These are phyloP conservation scores for Brenthis daphne DNA, from an alignment of 2,888 invertebrate genomes.

Conservation along the genomic window DNA sequence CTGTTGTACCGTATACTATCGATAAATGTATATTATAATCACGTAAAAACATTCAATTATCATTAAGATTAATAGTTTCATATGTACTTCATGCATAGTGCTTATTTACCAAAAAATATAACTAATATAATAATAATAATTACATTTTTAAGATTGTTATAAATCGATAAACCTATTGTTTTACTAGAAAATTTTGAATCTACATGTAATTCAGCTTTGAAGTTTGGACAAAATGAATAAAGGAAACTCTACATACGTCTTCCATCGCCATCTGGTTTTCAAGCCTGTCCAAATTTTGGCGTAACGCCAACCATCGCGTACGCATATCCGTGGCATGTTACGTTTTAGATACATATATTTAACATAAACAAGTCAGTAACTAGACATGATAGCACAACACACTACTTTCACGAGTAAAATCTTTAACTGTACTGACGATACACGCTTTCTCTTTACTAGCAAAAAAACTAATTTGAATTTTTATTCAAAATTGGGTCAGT, in stretches of 20 bases:
- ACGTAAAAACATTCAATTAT: no score
- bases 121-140: no score
- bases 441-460: slow-evolving; percentile 73
- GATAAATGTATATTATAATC: not conserved
- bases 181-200: no score
- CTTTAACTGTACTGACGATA: slow-evolving; percentile 58
- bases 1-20: not conserved
- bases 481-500: slow-evolving; percentile 72
- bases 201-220: no score
- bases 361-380: slow-evolving; percentile 38
- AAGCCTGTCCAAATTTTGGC: slow-evolving; percentile 51
- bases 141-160: not conserved
- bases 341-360: slow-evolving; percentile 19
- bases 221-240: slow-evolving; percentile 3
- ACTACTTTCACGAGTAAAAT: slow-evolving; percentile 69
- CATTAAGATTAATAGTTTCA: no score
- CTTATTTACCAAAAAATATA: no score
- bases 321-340: slow-evolving; percentile 32
- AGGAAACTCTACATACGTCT: slow-evolving; percentile 16
- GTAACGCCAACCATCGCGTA: slow-evolving; percentile 49
- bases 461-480: slow-evolving; percentile 78
- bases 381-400: slow-evolving; percentile 45
- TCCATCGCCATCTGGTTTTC: slow-evolving; percentile 60
- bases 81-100: no score
- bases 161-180: not conserved